These are phyloP conservation scores for Cheirogaleus medius DNA, from an alignment of 2,113 vertebrate species.

Conservation along the genomic window DNA sequence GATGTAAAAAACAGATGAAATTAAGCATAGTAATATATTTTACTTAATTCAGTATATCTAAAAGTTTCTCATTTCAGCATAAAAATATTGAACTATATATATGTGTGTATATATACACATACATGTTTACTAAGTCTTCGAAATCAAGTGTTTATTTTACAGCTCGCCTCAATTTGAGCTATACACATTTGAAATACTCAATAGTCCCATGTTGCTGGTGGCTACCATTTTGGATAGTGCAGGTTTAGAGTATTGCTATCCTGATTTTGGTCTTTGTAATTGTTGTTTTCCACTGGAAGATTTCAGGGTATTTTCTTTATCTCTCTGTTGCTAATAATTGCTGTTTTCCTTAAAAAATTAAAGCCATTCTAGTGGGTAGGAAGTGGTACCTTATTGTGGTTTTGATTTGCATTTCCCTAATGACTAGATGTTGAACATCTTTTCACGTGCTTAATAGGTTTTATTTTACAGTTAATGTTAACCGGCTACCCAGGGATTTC, in stretches of 20 bases:
- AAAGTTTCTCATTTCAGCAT: conserved; percentile 17
- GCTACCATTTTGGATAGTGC: not conserved
- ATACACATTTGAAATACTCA: not conserved
- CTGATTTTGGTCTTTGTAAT: not conserved
- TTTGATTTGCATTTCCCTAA: not conserved
- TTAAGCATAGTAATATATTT: not conserved
- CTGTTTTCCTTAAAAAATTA: not conserved
- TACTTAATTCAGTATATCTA: not conserved
- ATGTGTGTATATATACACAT: not conserved
- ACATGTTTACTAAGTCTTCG: not conserved
- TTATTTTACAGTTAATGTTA: not conserved
- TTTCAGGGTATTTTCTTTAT: conserved; percentile 11
- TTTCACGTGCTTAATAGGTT: not conserved
- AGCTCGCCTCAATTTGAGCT: not conserved
- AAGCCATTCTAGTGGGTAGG: not conserved
- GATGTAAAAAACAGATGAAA: not conserved
- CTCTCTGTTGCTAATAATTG: not conserved
- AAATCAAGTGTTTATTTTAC: conserved; percentile 1
- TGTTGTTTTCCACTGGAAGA: not conserved
- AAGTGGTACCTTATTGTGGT: not conserved
- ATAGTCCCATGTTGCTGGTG: not conserved
- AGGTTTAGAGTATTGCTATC: not conserved
- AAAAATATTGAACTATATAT: not conserved
- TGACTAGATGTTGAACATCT: not conserved
- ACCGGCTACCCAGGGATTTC: not conserved